A percentile compares a stretch with the other conserved stretches of the same genome.
Conservation (phyloP, 2,797 vertebrate genomes). For the Propithecus perrieri region DNA sequence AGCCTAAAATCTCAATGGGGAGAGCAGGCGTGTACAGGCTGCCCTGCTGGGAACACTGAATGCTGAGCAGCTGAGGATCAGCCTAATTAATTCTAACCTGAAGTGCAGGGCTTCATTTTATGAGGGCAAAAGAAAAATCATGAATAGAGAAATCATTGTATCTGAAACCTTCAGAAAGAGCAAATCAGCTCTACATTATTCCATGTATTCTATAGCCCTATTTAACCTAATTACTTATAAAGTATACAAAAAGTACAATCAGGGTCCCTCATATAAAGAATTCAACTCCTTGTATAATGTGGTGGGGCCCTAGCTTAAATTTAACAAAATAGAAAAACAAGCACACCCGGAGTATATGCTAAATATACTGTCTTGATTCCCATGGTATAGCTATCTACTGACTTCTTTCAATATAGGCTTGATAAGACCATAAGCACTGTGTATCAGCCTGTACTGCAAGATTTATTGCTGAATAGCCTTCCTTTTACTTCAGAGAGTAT, state of each 20-base stretch:
- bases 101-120: neutral
- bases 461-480: slow-evolving; percentile 52
- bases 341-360: neutral
- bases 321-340: neutral
- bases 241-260: neutral
- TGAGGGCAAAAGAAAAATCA: neutral
- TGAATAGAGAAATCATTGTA: neutral
- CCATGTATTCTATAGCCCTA: neutral
- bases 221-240: neutral
- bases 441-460: neutral
- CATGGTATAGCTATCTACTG: neutral
- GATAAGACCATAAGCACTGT: neutral
- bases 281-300: neutral
- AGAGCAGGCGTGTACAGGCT: neutral
- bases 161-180: neutral
- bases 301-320: neutral
- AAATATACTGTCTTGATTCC: slow-evolving; percentile 22
- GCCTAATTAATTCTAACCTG: slow-evolving; percentile 22
- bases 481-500: slow-evolving; percentile 12
- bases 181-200: neutral
- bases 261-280: neutral
- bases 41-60: neutral
- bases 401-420: neutral
- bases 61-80: neutral
- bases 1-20: neutral